Conservation (phyloP, 2,113 vertebrate species). For the Vidua chalybeata region DNA sequence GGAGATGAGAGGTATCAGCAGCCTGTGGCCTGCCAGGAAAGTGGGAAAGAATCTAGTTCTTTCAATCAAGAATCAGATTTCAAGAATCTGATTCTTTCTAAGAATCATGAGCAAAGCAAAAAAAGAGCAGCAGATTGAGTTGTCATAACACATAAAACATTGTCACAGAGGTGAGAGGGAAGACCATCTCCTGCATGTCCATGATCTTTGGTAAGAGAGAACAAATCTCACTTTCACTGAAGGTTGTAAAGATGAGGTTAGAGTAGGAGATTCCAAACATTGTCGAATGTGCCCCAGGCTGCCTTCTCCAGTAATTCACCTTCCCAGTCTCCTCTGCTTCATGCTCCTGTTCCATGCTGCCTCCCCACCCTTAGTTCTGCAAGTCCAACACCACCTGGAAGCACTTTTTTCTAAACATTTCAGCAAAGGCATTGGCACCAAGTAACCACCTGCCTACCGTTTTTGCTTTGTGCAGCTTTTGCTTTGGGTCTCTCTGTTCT, state of each 20-base stretch:
- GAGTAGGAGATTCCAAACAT: background rate
- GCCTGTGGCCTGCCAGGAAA: background rate
- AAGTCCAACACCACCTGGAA: background rate
- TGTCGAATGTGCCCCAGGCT: background rate
- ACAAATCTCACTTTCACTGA: background rate
- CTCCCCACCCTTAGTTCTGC: background rate
- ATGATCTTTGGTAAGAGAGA: background rate
- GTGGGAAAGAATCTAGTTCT: background rate
- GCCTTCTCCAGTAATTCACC: background rate
- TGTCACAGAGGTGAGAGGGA: background rate
- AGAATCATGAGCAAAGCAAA: background rate
- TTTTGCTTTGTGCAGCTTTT: background rate
- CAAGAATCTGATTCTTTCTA: too few relatives aligned
- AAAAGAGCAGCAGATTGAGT: background rate
- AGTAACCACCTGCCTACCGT: background rate
- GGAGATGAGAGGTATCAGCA: background rate
- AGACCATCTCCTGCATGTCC: background rate
- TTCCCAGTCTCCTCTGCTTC: background rate
- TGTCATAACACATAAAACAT: rapidly evolving
- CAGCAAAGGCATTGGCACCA: background rate
- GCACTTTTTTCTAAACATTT: background rate
- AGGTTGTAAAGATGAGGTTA: background rate
- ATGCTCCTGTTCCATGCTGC: background rate
- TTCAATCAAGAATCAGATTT: too few relatives aligned
- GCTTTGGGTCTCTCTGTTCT: background rate